Evolutionary conservation across 2,797 vertebrate species (phyloP).

Genomic region (Sebastolobus alascanus): DNA sequence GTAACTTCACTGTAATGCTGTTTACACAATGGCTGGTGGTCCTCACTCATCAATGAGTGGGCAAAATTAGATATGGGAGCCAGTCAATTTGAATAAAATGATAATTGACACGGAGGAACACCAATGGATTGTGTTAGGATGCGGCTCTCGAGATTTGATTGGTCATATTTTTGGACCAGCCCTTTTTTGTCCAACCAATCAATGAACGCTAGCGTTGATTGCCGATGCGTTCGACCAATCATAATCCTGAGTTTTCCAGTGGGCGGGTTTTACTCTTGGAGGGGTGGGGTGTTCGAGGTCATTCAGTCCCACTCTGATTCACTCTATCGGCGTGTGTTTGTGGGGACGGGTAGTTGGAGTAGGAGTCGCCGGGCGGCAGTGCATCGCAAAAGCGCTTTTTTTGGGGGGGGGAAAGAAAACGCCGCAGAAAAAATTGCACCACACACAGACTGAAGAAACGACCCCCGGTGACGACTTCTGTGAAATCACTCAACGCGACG

Average conservation of each 20-base stretch:
- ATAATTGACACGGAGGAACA: slow-evolving; percentile 63
- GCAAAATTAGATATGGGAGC: slow-evolving; percentile 68
- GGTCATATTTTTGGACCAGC: slow-evolving; percentile 59
- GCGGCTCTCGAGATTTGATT: slow-evolving; percentile 57
- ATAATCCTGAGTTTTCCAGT: rapidly evolving
- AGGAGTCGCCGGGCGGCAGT: slow-evolving; percentile 82
- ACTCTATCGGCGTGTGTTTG: slow-evolving; percentile 87
- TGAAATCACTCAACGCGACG: slow-evolving; percentile 58
- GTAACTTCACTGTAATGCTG: slow-evolving; percentile 50
- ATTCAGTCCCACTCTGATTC: slow-evolving; percentile 85
- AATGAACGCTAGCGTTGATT: slow-evolving; percentile 47
- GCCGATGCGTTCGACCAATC: slow-evolving; percentile 60
- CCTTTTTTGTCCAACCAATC: slow-evolving; percentile 75
- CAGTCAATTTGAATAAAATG: slow-evolving; percentile 71
- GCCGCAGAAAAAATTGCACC: slow-evolving; percentile 53
- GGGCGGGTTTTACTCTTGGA: slow-evolving; percentile 62
- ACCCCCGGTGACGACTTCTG: slow-evolving; percentile 63
- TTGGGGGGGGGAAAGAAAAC: slow-evolving; percentile 49
- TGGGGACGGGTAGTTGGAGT: slow-evolving; percentile 80
- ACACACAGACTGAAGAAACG: slow-evolving; percentile 54
- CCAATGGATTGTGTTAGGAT: slow-evolving; percentile 72
- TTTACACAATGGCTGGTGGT: slow-evolving; percentile 74
- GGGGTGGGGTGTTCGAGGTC: slow-evolving; percentile 87
- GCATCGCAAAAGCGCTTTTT: slow-evolving; percentile 66
- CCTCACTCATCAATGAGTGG: slow-evolving; percentile 80